These are phyloP conservation scores for Melanerpes formicivorus DNA, from an alignment of 2,113 vertebrate genomes.

Conservation along the genomic window DNA sequence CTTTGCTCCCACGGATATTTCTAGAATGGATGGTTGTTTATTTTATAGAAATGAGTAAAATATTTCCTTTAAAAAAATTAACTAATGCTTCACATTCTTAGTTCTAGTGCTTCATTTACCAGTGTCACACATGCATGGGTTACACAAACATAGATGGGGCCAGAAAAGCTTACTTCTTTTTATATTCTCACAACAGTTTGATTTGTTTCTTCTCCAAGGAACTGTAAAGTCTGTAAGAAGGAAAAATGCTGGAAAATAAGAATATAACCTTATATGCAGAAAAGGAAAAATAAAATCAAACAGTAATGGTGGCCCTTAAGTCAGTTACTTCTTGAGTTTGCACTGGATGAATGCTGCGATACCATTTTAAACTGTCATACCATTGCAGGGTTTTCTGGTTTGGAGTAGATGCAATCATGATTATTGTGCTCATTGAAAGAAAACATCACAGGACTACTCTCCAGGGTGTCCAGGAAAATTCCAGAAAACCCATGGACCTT, in stretches of 20 bases:
- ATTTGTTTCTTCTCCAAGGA: slow-evolving; percentile 45
- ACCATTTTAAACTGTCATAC: not conserved
- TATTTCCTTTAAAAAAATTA: not conserved
- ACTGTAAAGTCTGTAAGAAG: not conserved
- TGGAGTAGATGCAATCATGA: not conserved
- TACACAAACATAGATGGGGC: slow-evolving; percentile 26
- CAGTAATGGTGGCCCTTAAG: not conserved
- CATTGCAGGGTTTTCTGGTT: not conserved
- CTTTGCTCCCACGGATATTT: not conserved
- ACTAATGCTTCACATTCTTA: slow-evolving; percentile 17
- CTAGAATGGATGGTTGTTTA: slow-evolving; percentile 21
- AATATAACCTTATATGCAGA: not conserved
- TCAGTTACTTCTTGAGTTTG: not conserved
- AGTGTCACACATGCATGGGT: not conserved
- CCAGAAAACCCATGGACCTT: not conserved
- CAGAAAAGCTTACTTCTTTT: slow-evolving; percentile 36
- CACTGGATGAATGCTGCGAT: not conserved
- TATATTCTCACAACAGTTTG: slow-evolving; percentile 8
- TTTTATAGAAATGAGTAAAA: slow-evolving; percentile 29
- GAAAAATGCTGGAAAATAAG: not conserved
- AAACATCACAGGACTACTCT: not conserved
- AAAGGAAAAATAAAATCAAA: not conserved
- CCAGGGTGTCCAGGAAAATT: not conserved
- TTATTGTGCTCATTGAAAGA: not conserved
- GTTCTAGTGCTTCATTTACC: slow-evolving; percentile 38